phyloP scores from a whole-genome alignment of 2,888 invertebrate genomes.

The Aromia moschata region DNA sequence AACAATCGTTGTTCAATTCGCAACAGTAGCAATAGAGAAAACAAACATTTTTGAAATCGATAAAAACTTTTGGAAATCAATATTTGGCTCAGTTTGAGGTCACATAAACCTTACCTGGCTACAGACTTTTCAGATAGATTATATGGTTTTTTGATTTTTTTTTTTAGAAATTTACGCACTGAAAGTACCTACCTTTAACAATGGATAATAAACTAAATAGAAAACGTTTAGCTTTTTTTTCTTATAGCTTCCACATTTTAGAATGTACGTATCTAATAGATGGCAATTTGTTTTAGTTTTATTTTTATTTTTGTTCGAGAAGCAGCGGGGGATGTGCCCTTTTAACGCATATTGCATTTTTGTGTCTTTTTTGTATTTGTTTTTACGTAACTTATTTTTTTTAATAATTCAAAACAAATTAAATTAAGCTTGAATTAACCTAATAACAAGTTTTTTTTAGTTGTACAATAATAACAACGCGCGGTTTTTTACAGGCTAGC shows the following conservation, averaged over 20 bases:
- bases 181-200: slow-evolving; percentile 26
- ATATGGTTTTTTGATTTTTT: too few species aligned
- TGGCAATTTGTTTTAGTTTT: slow-evolving; percentile 1
- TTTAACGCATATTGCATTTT: slow-evolving; percentile 36
- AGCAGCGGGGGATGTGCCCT: slow-evolving; percentile 22
- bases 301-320: slow-evolving; percentile 10
- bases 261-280: slow-evolving; percentile 23
- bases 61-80: too few species aligned
- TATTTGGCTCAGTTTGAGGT: too few species aligned
- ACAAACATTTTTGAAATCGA: too few species aligned
- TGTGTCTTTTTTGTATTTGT: slow-evolving; percentile 34
- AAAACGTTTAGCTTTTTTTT: slow-evolving; percentile 17
- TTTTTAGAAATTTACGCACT: too few species aligned
- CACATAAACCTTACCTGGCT: too few species aligned
- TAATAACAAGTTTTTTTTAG: slow-evolving; percentile 16
- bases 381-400: slow-evolving; percentile 11
- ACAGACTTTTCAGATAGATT: too few species aligned
- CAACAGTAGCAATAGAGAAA: too few species aligned
- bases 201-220: slow-evolving; percentile 13
- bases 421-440: slow-evolving; percentile 19
- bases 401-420: slow-evolving; percentile 5
- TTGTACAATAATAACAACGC: too few species aligned
- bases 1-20: too few species aligned
- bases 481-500: too few species aligned
- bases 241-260: slow-evolving; percentile 21